Evolutionary conservation across 2,113 vertebrate species (phyloP), one percentile per base, ranked within the genome.

Genomic region (Sphyrna mokarran): DNA sequence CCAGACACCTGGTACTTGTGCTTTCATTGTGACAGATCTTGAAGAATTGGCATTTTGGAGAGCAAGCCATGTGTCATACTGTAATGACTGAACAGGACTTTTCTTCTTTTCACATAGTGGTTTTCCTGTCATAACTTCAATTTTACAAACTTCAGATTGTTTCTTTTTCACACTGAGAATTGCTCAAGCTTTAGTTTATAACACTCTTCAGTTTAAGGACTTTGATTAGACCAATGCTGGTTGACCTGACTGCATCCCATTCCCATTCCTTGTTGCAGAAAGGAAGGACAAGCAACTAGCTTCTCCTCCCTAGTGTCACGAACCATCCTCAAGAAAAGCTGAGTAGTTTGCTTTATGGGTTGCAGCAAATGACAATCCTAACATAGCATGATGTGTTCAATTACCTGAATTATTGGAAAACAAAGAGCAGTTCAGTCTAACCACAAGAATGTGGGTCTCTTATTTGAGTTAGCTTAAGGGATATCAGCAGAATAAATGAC

Each of bases 1-100:
- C 22, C 93, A 72, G 94, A 54, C 93, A 94, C 40, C 68, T 70
- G 69, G 40, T 11, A 95, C 68, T 95, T 95, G 22, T 72, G 66
- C 48, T 72, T 95, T 48, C 40, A 94, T 54, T 72, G 69, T 16
- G 69, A 95, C 69, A 95, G 20, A 40, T 7, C 40, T 70, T 76
- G 33, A 14, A 72, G 40, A 72, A 72, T 48, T 72, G 29, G 9
- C 20, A 95, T 40, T 72, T 18, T 72, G 63, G 66, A 66, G 66
- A 43, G 93, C 66, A 70, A 70, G 29, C 23, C 54, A 14, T 54
- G 87, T 61, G 54, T 61, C 29, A 26, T 90, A 61, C 87, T 61
- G 87, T n/a, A 29, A 48, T 6, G 40, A 23, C 43, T 68, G 90
- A 66, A 93, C 33, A 69, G 43, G 20, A 54, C 22, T 23, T 48